Evolutionary conservation across 2,888 invertebrate genomes (phyloP).

Genomic region (Brenthis hecate): DNA sequence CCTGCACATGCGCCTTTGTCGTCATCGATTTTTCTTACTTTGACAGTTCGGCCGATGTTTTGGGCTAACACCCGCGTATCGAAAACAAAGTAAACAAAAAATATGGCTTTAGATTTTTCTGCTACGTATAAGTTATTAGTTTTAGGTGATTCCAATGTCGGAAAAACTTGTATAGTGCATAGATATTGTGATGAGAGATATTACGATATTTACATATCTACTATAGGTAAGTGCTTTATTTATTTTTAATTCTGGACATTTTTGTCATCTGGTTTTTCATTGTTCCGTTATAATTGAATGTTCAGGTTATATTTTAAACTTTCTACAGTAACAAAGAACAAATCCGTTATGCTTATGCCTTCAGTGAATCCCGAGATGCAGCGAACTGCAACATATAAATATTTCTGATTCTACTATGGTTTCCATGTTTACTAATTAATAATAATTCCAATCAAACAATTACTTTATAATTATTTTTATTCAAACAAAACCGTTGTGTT

Average conservation of each 20-base stretch:
- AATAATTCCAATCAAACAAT: neutral
- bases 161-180: conserved; percentile 95
- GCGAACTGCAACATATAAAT: conserved; percentile 8
- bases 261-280: conserved; percentile 60
- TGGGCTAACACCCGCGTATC: conserved; percentile 66
- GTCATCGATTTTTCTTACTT: conserved; percentile 78
- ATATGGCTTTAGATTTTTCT: conserved; percentile 91
- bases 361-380: conserved; percentile 16
- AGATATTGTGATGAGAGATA: conserved; percentile 94
- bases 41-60: conserved; percentile 78
- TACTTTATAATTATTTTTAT: neutral
- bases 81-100: conserved; percentile 79
- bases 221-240: conserved; percentile 88
- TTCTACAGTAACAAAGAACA: conserved; percentile 43
- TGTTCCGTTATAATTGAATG: conserved; percentile 29
- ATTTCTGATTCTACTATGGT: neutral
- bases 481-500: neutral
- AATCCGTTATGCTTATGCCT: conserved; percentile 12
- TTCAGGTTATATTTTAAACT: conserved; percentile 9
- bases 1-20: conserved; percentile 70
- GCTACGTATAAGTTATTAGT: conserved; percentile 94
- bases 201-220: conserved; percentile 95
- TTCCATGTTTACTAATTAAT: neutral
- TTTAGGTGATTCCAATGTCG: conserved; percentile 94
- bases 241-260: conserved; percentile 66